Evolutionary conservation across 2,113 vertebrate genomes (phyloP).

Genomic region (Rutilus rutilus): DNA sequence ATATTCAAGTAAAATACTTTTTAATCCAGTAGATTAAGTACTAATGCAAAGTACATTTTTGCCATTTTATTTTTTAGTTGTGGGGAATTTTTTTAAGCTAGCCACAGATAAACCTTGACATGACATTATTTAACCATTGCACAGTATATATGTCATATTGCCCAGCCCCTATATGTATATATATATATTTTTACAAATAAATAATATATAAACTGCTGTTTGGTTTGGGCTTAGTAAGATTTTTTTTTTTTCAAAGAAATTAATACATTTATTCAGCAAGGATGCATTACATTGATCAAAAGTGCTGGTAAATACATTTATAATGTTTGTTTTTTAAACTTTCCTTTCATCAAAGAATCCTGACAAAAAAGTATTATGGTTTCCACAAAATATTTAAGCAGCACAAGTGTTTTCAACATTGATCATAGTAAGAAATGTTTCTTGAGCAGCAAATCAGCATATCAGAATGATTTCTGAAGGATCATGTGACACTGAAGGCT

Average conservation of each 20-base stretch:
- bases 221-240: not conserved
- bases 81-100: not conserved
- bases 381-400: not conserved
- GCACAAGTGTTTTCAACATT: too few species aligned
- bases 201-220: not conserved
- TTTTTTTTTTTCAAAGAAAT: not conserved
- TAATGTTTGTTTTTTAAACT: not conserved
- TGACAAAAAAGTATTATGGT: not conserved
- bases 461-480: too few species aligned
- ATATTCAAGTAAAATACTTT: not conserved
- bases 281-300: not conserved
- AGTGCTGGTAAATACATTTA: not conserved
- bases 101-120: not conserved
- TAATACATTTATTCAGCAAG: not conserved
- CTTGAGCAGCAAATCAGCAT: too few species aligned
- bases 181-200: too few species aligned
- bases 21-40: too few species aligned
- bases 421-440: too few species aligned
- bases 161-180: not conserved
- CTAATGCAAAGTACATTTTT: not conserved
- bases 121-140: not conserved
- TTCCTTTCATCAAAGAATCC: not conserved
- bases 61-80: not conserved
- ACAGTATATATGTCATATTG: not conserved
- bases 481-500: not conserved